Evolutionary conservation across 2,888 invertebrate species (phyloP), one percentile per base, ranked within the genome.

Genomic region (Fragum whitleyi): DNA sequence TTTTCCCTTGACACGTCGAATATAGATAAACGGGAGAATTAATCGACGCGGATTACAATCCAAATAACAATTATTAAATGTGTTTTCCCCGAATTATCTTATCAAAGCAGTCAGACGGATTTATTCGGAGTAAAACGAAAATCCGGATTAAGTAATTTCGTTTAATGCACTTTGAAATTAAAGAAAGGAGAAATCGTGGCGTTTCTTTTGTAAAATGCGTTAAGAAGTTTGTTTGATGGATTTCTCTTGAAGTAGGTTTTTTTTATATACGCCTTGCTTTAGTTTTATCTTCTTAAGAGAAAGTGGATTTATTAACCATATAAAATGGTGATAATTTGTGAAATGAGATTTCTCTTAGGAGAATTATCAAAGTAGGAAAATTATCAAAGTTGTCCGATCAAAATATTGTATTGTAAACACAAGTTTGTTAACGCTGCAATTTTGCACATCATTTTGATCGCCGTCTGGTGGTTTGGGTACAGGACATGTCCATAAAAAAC

Each of bases 211-310:
- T 79, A 79, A 69, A 51, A 53, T 51, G 29, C 57, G 59, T 47
- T 68, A 62, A 51, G 39, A 47, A 57, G 39, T 19, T 23, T 16
- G 53, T 82, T 82, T 79, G 73, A 82, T 79, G 65, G 55, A 11
- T 51, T 76, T 61, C 19, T 57, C 62, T 75, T 72, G 70, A 67
- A 78, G 78, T 62, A 68, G 71, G 74, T 78, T 67, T 47, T 39
- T 9, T 39, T 77, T 74, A 79, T 83, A 59, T 67, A 42, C 53
- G 77, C 47, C 73, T 76, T 77, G 65, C 59, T 74, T 79, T 71
- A 3, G 53, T 65, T 79, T 62, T 74, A 69, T 69, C 39, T 69
- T n/a, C 42, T 61, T 2, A 55, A 51, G 39, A 47, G 42, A 65
- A 65, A 42, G 5, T 23, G 42, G 53, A 68, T 68, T 59, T 42